Percentiles rank a stretch among this genome's conserved stretches.
Conservation (phyloP, 23 tunicate genomes). For the Clavelina lepadiformis region DNA sequence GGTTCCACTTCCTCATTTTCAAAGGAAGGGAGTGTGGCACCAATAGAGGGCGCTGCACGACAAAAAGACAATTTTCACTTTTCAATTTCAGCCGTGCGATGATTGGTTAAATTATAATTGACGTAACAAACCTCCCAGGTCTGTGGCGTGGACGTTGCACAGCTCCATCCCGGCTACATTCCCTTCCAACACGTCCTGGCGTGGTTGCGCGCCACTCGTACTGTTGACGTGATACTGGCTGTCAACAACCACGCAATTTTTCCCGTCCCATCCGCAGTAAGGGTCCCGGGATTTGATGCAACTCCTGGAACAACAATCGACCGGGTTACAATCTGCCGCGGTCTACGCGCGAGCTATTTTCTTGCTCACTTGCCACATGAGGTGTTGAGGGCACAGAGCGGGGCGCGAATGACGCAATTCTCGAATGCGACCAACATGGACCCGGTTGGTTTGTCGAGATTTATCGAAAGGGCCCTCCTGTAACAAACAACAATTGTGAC, state of each 20-base stretch:
- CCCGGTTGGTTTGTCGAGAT: slow-evolving; percentile 40
- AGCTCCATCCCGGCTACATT: not conserved
- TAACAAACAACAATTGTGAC: too few relatives aligned
- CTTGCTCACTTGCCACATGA: not conserved
- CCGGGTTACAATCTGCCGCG: too few relatives aligned
- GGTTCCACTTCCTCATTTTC: too few relatives aligned
- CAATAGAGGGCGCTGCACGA: too few relatives aligned
- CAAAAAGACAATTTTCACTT: too few relatives aligned
- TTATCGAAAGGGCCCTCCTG: too few relatives aligned
- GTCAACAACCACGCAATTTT: slow-evolving; percentile 14
- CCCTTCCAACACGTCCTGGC: not conserved
- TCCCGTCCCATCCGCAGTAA: slow-evolving; percentile 49
- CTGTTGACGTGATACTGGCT: slow-evolving; percentile 3
- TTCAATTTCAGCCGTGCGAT: too few relatives aligned
- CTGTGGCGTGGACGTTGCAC: too few relatives aligned
- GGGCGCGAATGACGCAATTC: slow-evolving; percentile 42
- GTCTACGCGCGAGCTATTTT: too few relatives aligned
- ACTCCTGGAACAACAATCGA: slow-evolving; percentile 10
- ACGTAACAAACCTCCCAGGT: too few relatives aligned
- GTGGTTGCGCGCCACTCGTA: not conserved
- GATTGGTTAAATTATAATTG: too few relatives aligned
- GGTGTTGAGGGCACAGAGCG: slow-evolving; percentile 43
- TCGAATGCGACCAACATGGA: slow-evolving; percentile 38
- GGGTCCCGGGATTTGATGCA: slow-evolving; percentile 56
- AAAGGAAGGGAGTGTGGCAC: too few relatives aligned